These are phyloP conservation scores for Athalia cordata DNA, from an alignment of 2,888 invertebrate genomes.

Conservation along the genomic window DNA sequence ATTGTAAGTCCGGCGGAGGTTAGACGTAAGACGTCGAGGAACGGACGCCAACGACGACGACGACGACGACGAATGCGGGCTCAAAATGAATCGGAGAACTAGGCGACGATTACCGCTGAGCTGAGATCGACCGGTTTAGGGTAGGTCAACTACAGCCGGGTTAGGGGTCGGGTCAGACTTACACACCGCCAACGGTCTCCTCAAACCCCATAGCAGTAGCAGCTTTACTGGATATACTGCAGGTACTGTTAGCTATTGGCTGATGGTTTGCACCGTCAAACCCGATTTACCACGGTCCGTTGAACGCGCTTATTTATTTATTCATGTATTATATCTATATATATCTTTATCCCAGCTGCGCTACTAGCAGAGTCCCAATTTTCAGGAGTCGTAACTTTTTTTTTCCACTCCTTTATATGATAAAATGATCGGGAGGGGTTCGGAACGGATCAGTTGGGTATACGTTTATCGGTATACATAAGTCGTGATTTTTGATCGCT, in stretches of 20 bases:
- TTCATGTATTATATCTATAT: neutral
- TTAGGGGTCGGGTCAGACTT: slow-evolving; percentile 25
- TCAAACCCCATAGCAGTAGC: too few species aligned
- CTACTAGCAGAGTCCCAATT: neutral
- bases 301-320: neutral
- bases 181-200: slow-evolving; percentile 4
- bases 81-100: slow-evolving; percentile 31
- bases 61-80: slow-evolving; percentile 4
- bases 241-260: too few species aligned
- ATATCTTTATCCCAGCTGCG: neutral
- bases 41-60: too few species aligned
- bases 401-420: too few species aligned
- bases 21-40: too few species aligned
- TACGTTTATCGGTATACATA: too few species aligned
- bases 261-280: neutral
- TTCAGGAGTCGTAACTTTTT: too few species aligned
- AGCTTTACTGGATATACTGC: too few species aligned
- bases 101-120: slow-evolving; percentile 31
- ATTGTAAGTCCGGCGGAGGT: neutral
- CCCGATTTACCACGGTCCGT: slow-evolving; percentile 17
- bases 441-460: too few species aligned
- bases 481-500: too few species aligned
- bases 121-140: slow-evolving; percentile 38
- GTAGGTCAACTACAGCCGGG: slow-evolving; percentile 29
- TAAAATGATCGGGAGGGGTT: too few species aligned